These are phyloP conservation scores for Tupaia tana DNA, from an alignment of 2,113 vertebrate species.

Conservation along the genomic window DNA sequence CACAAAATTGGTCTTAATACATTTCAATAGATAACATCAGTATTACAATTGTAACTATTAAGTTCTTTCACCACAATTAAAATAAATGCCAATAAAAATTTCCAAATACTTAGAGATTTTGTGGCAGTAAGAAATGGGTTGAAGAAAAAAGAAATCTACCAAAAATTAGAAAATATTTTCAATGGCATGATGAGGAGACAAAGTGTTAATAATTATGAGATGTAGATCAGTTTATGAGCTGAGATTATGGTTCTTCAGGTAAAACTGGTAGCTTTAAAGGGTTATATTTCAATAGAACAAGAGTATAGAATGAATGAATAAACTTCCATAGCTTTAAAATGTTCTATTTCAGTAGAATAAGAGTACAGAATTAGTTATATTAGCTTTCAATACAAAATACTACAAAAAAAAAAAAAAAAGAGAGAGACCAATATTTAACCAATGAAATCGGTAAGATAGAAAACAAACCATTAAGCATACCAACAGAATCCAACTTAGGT, in stretches of 20 bases:
- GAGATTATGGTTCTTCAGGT: not conserved
- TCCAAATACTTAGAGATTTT: not conserved
- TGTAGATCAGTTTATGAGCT: not conserved
- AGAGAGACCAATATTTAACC: not conserved
- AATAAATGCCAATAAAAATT: not conserved
- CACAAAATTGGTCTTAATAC: not conserved
- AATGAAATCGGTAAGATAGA: not conserved
- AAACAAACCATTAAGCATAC: not conserved
- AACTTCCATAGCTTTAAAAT: not conserved
- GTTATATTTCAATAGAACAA: not conserved
- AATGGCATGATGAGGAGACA: not conserved
- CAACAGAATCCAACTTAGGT: not conserved
- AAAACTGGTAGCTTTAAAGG: not conserved
- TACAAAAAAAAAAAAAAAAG: too few relatives aligned
- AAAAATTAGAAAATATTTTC: not conserved
- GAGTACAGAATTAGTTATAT: not conserved
- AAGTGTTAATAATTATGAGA: not conserved
- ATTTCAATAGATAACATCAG: not conserved
- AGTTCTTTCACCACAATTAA: not conserved
- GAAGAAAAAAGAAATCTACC: not conserved
- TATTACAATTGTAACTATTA: not conserved
- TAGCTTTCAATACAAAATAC: not conserved
- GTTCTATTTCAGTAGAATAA: not conserved
- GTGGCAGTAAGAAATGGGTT: not conserved
- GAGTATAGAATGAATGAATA: not conserved